Base-by-base conservation (phyloP, 2,888 invertebrate genomes). In the Caenorhabditis sp. region DNA sequence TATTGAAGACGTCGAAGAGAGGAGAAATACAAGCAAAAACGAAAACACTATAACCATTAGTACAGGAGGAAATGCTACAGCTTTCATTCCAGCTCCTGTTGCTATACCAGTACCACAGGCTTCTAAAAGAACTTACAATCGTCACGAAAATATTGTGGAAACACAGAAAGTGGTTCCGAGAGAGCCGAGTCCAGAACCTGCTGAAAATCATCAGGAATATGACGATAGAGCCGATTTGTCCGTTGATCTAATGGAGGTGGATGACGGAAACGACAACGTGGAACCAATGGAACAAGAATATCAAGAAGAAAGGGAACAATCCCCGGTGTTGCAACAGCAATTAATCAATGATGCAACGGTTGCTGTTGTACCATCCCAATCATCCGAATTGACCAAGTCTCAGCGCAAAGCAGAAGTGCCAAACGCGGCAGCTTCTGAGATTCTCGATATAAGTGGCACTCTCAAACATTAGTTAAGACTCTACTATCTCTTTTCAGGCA, bases 151-250 rank as follows among this genome's bases (percentile, higher is more conserved):
- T 26, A 8, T 54, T n/a, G 26, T 69, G 51, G 76, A 76, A 14
- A 76, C 79, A 6, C 79, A 79, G 44, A 44, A 35, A 64, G 63
- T 77, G 14, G 24, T 54, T n/a, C 28, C 64, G 0, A 41, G 63
- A 59, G 47, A 69, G 26, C n/a, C 35, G 4, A 66, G 56, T 35
- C 64, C 72, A 5, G 68, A 56, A 38, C 58, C 72, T 38, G 72
- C 38, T 16, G 70, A 69, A 14, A 24, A 63, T 5, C 16, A n/a
- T 1, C 51, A 49, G 19, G 70, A 70, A 38, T n/a, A 51, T 16
- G 68, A 61, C 2, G 26, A 41, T 6, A 35, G 59, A 19, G 26
- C 51, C 16, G 54, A 77, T 24, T 8, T 8, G n/a, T 69, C 69
- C 35, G 22, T 70, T 2, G 77, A 77, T 44, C 28, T 63, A 0